Percentiles rank a stretch among this genome's conserved stretches.
phyloP scores from a whole-genome alignment of 1,140 invertebrate species.

The Drosophila subobscura region DNA sequence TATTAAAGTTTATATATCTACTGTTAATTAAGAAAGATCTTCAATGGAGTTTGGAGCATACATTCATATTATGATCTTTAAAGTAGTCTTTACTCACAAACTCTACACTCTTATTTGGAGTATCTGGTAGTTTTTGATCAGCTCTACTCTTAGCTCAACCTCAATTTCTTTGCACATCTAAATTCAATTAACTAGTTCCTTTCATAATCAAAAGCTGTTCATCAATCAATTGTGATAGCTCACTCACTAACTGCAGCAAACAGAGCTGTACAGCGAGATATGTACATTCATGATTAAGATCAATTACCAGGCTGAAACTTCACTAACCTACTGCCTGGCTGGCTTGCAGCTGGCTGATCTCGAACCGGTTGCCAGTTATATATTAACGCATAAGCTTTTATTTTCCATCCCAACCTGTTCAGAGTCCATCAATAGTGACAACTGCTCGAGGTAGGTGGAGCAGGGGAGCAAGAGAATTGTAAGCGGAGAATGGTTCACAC shows the following conservation, averaged over 20 bases:
- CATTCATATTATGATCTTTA: no score
- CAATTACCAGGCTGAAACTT: conserved; percentile 28
- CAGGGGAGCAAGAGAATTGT: conserved; percentile 3
- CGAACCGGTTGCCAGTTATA: conserved; percentile 23
- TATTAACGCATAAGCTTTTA: not conserved
- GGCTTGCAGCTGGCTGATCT: not conserved
- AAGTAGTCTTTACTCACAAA: no score
- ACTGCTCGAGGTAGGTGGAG: not conserved
- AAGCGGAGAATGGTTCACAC: conserved; percentile 57
- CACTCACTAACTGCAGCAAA: conserved; percentile 13
- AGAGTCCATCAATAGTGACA: conserved; percentile 50
- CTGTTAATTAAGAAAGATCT: no score
- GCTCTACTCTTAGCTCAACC: no score
- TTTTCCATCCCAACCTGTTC: conserved; percentile 34
- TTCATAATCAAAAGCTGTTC: no score
- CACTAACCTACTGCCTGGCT: conserved; percentile 17
- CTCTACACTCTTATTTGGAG: no score
- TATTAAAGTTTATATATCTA: no score
- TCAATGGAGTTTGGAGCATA: no score
- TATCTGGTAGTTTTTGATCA: no score
- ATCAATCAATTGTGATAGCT: conserved; percentile 14
- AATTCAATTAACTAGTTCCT: no score
- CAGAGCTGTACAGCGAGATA: no score
- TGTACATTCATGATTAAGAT: conserved; percentile 32
- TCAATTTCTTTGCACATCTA: no score